Percentiles rank a stretch among this genome's conserved stretches.
These are phyloP conservation scores for Panthera tigris DNA, from an alignment of 2,113 vertebrate species.

Conservation along the genomic window DNA sequence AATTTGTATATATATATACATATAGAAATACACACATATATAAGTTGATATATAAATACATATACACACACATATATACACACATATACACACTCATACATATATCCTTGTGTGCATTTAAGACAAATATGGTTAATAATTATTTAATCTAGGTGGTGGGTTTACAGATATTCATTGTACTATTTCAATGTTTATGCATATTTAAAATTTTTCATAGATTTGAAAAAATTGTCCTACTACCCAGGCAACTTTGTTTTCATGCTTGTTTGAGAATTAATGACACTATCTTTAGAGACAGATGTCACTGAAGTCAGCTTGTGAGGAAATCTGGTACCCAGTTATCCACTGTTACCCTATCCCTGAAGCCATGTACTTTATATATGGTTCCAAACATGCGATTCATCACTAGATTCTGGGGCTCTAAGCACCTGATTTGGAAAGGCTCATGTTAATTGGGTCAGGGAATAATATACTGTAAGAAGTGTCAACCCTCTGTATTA, in stretches of 20 bases:
- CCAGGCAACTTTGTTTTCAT: background rate
- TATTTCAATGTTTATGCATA: background rate
- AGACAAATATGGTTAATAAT: background rate
- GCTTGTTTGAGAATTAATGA: background rate
- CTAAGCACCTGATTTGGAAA: background rate
- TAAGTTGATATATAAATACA: no score
- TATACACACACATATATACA: background rate
- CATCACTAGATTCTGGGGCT: background rate
- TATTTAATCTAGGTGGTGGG: background rate
- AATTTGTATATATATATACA: no score
- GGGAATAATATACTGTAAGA: background rate
- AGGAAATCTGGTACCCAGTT: background rate
- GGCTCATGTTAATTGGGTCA: background rate
- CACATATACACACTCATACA: background rate
- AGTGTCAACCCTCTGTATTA: background rate
- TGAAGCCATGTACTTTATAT: background rate
- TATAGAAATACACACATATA: no score
- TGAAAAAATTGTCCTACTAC: background rate
- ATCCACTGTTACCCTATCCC: background rate
- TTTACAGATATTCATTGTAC: background rate
- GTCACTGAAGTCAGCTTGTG: background rate
- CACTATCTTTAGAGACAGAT: background rate
- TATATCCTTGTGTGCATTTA: background rate
- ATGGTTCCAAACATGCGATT: background rate
- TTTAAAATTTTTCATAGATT: background rate